phyloP scores from a whole-genome alignment of 2,888 invertebrate genomes.

The Atethmia centrago region DNA sequence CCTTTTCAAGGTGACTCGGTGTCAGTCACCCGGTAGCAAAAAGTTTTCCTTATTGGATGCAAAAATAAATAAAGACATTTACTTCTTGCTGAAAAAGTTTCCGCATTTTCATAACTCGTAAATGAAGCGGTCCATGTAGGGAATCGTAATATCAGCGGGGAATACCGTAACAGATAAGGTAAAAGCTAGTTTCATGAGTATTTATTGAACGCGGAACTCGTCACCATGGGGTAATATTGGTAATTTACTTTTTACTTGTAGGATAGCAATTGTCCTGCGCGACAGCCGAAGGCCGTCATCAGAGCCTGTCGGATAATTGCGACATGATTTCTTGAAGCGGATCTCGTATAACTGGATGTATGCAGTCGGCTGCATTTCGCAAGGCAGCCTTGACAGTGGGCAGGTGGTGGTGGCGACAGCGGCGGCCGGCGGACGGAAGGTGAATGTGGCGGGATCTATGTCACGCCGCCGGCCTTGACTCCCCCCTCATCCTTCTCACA shows the following conservation, averaged over 20 bases:
- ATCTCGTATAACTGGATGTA: constrained; percentile 75
- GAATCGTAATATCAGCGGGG: constrained; percentile 49
- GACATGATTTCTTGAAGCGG: constrained; percentile 78
- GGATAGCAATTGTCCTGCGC: constrained; percentile 67
- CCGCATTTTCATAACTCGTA: constrained; percentile 48
- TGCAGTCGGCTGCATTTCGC: constrained; percentile 79
- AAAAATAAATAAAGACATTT: constrained; percentile 58
- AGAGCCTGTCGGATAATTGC: constrained; percentile 73
- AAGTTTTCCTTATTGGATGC: constrained; percentile 62
- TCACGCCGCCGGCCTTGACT: constrained; percentile 87
- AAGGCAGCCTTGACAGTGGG: constrained; percentile 88
- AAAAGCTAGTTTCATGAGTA: constrained; percentile 40
- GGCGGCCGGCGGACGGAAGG: constrained; percentile 83
- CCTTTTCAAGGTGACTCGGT: constrained; percentile 70
- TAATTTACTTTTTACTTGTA: constrained; percentile 47
- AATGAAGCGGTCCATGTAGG: constrained; percentile 47
- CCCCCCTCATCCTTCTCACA: constrained; percentile 81
- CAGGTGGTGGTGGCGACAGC: constrained; percentile 76
- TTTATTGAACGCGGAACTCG: constrained; percentile 64
- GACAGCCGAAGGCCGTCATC: constrained; percentile 74
- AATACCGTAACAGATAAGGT: constrained; percentile 50
- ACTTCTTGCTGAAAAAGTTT: constrained; percentile 50
- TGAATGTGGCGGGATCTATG: constrained; percentile 88
- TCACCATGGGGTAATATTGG: constrained; percentile 23
- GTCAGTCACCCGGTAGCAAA: constrained; percentile 73